Evolutionary conservation across 2,113 vertebrate genomes (phyloP).

Genomic region (Phyllopteryx taeniolatus): DNA sequence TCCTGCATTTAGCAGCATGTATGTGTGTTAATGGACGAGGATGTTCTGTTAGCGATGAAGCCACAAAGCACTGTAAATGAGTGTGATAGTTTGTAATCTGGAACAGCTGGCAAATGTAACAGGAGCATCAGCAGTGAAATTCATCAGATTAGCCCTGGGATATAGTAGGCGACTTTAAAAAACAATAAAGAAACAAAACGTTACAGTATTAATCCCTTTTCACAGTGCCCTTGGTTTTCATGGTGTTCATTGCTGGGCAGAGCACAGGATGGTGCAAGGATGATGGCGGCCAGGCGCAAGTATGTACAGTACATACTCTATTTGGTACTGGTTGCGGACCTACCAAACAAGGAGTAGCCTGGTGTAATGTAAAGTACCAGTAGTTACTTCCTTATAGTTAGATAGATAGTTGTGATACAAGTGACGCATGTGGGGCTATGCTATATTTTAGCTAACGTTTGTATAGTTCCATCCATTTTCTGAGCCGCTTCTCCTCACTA

Average conservation of each 20-base stretch:
- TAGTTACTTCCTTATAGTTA: too few species aligned
- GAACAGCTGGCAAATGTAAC: slow-evolving; percentile 51
- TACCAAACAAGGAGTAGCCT: too few species aligned
- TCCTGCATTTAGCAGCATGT: slow-evolving; percentile 35
- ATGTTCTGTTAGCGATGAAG: slow-evolving; percentile 40
- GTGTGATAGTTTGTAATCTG: slow-evolving; percentile 39
- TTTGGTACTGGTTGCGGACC: background rate
- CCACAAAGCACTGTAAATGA: slow-evolving; percentile 42
- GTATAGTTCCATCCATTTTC: too few species aligned
- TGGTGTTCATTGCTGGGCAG: background rate
- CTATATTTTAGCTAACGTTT: too few species aligned
- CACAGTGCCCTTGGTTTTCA: background rate
- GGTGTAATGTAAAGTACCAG: too few species aligned
- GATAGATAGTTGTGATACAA: too few species aligned
- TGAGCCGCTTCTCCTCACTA: too few species aligned
- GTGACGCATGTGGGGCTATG: too few species aligned
- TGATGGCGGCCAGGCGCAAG: too few species aligned
- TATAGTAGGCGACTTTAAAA: slow-evolving; percentile 32
- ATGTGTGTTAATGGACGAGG: slow-evolving; percentile 47
- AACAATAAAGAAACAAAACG: slow-evolving; percentile 13
- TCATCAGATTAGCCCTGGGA: slow-evolving; percentile 37
- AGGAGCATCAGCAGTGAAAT: slow-evolving; percentile 30
- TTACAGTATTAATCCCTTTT: slow-evolving; percentile 14
- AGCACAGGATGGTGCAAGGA: too few species aligned
- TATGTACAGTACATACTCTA: background rate